These are phyloP conservation scores for Xenopus laevis DNA, from an alignment of 2,113 vertebrate genomes.

Conservation along the genomic window DNA sequence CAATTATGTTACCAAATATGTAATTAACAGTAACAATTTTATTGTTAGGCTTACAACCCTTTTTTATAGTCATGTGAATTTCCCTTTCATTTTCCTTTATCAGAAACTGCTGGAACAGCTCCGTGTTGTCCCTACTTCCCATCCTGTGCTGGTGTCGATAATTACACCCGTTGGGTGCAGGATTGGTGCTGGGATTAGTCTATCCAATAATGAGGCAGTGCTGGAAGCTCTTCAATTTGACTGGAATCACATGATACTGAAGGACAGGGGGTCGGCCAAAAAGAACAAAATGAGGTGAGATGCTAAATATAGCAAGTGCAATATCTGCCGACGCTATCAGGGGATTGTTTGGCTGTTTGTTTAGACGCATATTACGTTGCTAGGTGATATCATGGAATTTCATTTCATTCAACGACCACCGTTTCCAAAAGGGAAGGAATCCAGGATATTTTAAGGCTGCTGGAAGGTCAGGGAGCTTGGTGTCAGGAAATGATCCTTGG, in stretches of 20 bases:
- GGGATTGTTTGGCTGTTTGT: conserved; percentile 51
- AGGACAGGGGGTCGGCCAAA: conserved; percentile 42
- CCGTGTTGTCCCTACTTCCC: too few relatives aligned
- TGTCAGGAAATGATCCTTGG: not conserved
- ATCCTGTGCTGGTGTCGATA: too few relatives aligned
- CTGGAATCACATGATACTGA: conserved; percentile 27
- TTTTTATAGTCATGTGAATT: too few relatives aligned
- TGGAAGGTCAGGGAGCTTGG: not conserved
- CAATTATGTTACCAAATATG: too few relatives aligned
- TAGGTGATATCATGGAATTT: conserved; percentile 57
- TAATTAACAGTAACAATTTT: too few relatives aligned
- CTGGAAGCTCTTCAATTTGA: not conserved
- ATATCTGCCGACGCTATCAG: not conserved
- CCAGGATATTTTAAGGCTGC: conserved; percentile 27
- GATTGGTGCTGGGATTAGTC: not conserved
- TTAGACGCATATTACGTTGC: conserved; percentile 53
- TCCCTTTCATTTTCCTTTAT: too few relatives aligned
- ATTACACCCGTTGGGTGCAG: too few relatives aligned
- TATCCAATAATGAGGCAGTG: not conserved
- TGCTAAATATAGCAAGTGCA: conserved; percentile 41
- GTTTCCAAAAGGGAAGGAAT: conserved; percentile 41
- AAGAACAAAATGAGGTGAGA: conserved; percentile 39
- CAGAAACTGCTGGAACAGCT: too few relatives aligned
- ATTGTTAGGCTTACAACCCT: too few relatives aligned
- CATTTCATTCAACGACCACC: conserved; percentile 37